Conservation (phyloP, 2,797 vertebrate genomes). For the Holocentrus rufus region DNA sequence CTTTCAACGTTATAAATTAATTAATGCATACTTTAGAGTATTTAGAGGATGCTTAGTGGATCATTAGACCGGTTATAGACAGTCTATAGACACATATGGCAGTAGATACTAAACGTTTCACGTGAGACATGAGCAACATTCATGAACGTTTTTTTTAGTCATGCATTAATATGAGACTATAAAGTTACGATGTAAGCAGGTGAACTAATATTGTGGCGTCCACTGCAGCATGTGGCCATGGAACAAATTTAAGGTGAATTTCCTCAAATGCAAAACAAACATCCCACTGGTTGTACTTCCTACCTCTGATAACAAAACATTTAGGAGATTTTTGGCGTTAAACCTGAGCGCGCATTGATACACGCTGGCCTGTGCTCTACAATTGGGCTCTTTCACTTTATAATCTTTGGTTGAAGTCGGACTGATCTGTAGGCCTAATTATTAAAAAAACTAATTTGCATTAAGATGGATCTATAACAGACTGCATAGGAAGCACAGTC, state of each 20-base stretch:
- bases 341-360: neutral
- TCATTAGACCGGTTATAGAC: too few species aligned
- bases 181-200: too few species aligned
- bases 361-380: neutral
- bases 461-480: neutral
- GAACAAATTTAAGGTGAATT: neutral
- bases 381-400: neutral
- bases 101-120: too few species aligned
- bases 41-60: too few species aligned
- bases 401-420: neutral
- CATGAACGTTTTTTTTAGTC: too few species aligned
- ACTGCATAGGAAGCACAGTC: neutral
- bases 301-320: neutral
- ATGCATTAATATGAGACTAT: too few species aligned
- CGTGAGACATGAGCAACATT: too few species aligned
- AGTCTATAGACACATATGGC: too few species aligned
- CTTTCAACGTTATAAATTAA: too few species aligned
- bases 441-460: neutral
- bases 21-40: too few species aligned
- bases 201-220: neutral
- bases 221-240: neutral
- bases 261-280: slow-evolving; percentile 10
- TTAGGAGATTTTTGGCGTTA: too few species aligned
- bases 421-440: neutral
- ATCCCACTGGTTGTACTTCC: neutral